A percentile compares a stretch with the other conserved stretches of the same genome.
Conservation (phyloP, 2,888 invertebrate species). For the Erebia palarica region DNA sequence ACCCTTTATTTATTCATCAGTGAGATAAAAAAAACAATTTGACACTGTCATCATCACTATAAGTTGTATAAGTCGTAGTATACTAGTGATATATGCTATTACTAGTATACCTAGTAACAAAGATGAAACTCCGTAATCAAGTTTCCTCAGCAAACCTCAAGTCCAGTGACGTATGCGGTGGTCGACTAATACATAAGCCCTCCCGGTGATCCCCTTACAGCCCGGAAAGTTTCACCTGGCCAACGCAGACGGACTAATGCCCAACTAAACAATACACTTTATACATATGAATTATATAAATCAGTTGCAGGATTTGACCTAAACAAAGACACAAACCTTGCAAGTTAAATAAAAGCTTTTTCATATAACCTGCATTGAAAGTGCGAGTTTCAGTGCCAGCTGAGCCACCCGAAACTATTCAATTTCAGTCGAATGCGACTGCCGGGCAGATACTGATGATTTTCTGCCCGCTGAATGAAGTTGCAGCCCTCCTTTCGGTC, state of each 20-base stretch:
- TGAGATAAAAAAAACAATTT: no score
- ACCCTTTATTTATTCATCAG: no score
- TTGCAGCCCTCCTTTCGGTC: no score
- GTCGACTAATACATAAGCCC: constrained; percentile 55
- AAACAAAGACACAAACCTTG: neutral
- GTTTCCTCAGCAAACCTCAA: constrained; percentile 23
- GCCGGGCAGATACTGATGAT: no score
- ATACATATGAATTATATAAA: constrained; percentile 7
- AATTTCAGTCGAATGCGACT: no score
- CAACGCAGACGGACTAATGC: constrained; percentile 61
- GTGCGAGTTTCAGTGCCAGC: no score
- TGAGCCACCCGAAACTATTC: no score
- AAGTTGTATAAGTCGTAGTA: no score
- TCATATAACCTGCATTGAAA: no score
- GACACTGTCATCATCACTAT: no score
- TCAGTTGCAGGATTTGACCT: neutral
- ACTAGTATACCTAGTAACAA: constrained; percentile 3
- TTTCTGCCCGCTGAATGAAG: no score
- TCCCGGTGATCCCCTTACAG: constrained; percentile 56
- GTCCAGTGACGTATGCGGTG: constrained; percentile 40
- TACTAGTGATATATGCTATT: neutral
- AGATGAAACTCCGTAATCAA: constrained; percentile 19
- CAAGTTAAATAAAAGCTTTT: no score
- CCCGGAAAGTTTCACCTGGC: constrained; percentile 68
- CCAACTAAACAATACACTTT: constrained; percentile 53